Percentiles rank a stretch among this genome's conserved stretches.
Evolutionary conservation across 2,113 vertebrate genomes (phyloP).

Genomic region (Cavia aperea): DNA sequence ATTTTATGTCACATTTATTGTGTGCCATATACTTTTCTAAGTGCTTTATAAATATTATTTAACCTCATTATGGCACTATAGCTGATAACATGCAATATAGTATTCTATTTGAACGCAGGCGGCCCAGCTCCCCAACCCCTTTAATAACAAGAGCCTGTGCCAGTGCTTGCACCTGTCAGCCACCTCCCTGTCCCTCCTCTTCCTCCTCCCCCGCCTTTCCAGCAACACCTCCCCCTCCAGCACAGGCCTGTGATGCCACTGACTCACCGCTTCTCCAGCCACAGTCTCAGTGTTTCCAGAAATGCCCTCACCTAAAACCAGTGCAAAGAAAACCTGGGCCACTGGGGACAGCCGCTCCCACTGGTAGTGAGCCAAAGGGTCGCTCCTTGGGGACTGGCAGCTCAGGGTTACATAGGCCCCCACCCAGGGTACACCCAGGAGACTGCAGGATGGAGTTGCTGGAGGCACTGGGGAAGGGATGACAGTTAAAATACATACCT

Average conservation of each 20-base stretch:
- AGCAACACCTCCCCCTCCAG: neutral
- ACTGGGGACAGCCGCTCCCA: constrained; percentile 80
- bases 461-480: constrained; percentile 82
- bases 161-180: neutral
- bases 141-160: too few relatives aligned
- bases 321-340: constrained; percentile 82
- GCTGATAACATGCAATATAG: neutral
- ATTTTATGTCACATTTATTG: neutral
- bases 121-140: neutral
- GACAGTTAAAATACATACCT: neutral
- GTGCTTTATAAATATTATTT: neutral
- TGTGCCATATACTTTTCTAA: neutral
- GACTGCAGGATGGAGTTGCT: constrained; percentile 80
- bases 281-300: neutral
- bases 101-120: neutral
- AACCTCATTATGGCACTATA: neutral
- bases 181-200: neutral
- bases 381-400: constrained; percentile 85
- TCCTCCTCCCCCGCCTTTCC: neutral
- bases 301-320: constrained; percentile 77
- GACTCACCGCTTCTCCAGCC: neutral
- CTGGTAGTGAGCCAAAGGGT: constrained; percentile 83
- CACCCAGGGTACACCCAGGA: constrained; percentile 79
- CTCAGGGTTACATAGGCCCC: constrained; percentile 86
- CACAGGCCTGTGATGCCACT: neutral